A percentile compares a stretch with the other conserved stretches of the same genome.
Conservation (phyloP, 1,140 invertebrate species). For the Drosophila orosa region DNA sequence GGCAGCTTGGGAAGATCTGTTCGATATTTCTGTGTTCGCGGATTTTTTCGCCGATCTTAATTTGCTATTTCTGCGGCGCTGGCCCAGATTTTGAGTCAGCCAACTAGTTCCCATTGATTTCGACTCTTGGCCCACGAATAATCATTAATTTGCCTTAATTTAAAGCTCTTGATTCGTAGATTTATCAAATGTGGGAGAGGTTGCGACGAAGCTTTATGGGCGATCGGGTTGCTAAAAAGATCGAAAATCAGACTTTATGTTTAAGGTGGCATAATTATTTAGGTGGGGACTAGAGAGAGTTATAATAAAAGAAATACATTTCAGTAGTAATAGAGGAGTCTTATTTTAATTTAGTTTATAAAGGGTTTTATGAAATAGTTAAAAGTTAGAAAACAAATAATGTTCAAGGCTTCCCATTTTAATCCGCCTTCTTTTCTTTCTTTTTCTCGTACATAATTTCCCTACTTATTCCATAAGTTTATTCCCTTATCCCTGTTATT, state of each 20-base stretch:
- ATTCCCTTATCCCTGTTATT: conserved; percentile 16
- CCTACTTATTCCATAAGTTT: background rate
- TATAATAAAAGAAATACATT: background rate
- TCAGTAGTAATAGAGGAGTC: background rate
- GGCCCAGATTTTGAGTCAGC: conserved; percentile 45
- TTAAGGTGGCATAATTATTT: conserved; percentile 7
- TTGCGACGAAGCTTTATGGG: conserved; percentile 29
- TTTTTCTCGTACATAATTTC: background rate
- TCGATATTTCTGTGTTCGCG: conserved; percentile 24
- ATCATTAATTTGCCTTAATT: conserved; percentile 57
- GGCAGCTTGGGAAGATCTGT: conserved; percentile 50
- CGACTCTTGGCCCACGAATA: conserved; percentile 23
- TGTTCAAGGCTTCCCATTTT: too few relatives aligned
- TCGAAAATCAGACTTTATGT: background rate
- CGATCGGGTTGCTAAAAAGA: conserved; percentile 25
- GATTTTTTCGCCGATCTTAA: conserved; percentile 28
- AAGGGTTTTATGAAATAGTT: background rate
- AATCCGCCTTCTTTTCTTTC: background rate
- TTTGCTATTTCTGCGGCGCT: conserved; percentile 25
- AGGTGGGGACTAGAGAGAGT: background rate
- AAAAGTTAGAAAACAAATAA: too few relatives aligned
- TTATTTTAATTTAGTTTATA: background rate
- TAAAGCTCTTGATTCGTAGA: conserved; percentile 32
- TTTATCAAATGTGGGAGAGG: conserved; percentile 53
- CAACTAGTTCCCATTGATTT: conserved; percentile 61